phyloP scores from a whole-genome alignment of 1,140 invertebrate genomes.

The Episyrphus balteatus region DNA sequence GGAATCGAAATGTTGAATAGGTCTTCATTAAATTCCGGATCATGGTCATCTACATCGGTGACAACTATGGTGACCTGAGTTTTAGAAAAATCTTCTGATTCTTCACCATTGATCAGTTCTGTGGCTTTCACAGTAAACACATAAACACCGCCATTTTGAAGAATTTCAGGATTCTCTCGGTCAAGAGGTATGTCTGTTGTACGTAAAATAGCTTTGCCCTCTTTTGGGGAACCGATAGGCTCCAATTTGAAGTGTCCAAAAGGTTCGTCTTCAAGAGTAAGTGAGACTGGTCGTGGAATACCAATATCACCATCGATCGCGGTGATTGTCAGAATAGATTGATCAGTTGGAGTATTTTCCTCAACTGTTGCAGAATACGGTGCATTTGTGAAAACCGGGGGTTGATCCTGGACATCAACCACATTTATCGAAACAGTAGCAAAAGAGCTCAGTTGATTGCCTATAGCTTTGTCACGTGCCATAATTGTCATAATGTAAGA shows the following conservation, averaged over 20 bases:
- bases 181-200: constrained; percentile 57
- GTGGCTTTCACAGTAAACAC: constrained; percentile 60
- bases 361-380: constrained; percentile 64
- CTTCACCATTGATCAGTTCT: constrained; percentile 59
- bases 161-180: constrained; percentile 57
- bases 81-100: constrained; percentile 52
- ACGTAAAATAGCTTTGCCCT: constrained; percentile 44
- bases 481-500: constrained; percentile 57
- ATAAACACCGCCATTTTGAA: constrained; percentile 69
- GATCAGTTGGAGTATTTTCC: constrained; percentile 53
- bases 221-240: constrained; percentile 39
- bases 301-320: constrained; percentile 69
- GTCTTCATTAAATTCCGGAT: constrained; percentile 60
- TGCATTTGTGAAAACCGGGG: constrained; percentile 64
- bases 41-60: constrained; percentile 72
- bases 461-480: constrained; percentile 52
- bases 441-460: constrained; percentile 47
- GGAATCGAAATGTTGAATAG: constrained; percentile 58
- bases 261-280: constrained; percentile 53
- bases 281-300: constrained; percentile 50
- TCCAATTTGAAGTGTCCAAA: constrained; percentile 56
- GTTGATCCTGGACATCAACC: constrained; percentile 69
- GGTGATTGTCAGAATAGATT: constrained; percentile 52
- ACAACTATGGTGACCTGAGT: constrained; percentile 68
- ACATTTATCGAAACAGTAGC: constrained; percentile 65